phyloP scores from a whole-genome alignment of 2,113 vertebrate genomes.

The Macaca mulatta region DNA sequence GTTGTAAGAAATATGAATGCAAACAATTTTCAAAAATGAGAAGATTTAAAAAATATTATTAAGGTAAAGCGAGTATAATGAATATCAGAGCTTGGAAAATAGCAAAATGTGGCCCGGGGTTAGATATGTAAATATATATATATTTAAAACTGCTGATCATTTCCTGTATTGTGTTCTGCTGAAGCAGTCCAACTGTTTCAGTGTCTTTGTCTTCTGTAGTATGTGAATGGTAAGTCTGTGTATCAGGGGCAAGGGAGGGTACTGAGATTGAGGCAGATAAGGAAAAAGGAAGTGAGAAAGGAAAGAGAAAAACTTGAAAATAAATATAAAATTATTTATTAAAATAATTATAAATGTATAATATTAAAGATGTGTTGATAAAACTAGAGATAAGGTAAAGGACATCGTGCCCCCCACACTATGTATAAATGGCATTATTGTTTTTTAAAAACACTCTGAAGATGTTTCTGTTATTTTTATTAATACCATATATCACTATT shows the following conservation, averaged over 20 bases:
- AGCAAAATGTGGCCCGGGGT: neutral
- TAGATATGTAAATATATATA: neutral
- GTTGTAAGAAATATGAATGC: neutral
- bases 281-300: neutral
- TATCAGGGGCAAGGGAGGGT: neutral
- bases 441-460: neutral
- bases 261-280: neutral
- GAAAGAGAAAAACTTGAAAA: constrained; percentile 6
- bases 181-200: neutral
- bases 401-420: neutral
- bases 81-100: neutral
- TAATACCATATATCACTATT: neutral
- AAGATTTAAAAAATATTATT: neutral
- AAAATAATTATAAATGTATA: neutral
- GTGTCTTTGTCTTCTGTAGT: neutral
- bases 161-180: neutral
- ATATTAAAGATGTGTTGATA: neutral
- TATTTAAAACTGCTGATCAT: neutral
- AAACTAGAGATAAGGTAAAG: neutral
- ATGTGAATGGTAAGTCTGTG: neutral
- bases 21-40: constrained; percentile 5
- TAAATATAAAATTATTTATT: neutral
- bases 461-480: neutral
- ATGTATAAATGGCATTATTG: neutral
- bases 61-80: neutral